These are phyloP conservation scores for Siniperca undulata DNA, from an alignment of 2,797 vertebrate species.

Conservation along the genomic window DNA sequence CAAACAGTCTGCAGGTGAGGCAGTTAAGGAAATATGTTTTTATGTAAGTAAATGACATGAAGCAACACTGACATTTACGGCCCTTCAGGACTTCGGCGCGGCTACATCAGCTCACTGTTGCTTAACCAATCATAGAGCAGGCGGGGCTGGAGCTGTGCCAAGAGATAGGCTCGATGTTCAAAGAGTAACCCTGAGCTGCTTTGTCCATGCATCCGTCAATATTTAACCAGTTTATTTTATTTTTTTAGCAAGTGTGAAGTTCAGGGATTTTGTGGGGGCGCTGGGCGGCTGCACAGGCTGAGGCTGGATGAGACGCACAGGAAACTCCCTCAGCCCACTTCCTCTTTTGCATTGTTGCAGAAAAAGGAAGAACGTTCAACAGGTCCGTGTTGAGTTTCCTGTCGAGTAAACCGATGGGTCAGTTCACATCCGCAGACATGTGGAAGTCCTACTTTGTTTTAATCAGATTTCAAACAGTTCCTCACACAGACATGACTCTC, in stretches of 20 bases:
- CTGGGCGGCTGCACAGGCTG: conserved; percentile 26
- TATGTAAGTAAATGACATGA: conserved; percentile 12
- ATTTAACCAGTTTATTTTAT: conserved; percentile 75
- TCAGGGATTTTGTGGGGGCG: conserved; percentile 40
- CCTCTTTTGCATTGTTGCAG: conserved; percentile 81
- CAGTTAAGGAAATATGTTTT: neutral
- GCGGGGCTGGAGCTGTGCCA: conserved; percentile 76
- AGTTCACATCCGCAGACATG: conserved; percentile 63
- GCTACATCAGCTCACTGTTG: conserved; percentile 10
- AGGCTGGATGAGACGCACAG: conserved; percentile 58
- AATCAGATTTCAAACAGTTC: conserved; percentile 38
- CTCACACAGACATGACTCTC: conserved; percentile 14
- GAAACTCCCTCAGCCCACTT: conserved; percentile 77
- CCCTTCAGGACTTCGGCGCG: neutral
- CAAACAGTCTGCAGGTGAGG: conserved; percentile 13
- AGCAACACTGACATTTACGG: conserved; percentile 16
- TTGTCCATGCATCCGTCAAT: conserved; percentile 70
- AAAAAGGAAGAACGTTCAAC: conserved; percentile 83
- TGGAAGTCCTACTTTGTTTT: conserved; percentile 66
- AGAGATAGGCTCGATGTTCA: conserved; percentile 64
- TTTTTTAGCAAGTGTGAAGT: conserved; percentile 57
- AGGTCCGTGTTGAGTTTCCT: conserved; percentile 77
- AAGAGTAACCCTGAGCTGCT: conserved; percentile 68
- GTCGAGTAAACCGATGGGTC: conserved; percentile 64
- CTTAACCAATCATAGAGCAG: conserved; percentile 74